Evolutionary conservation across 1,140 invertebrate genomes (phyloP), one percentile per base, ranked within the genome.

Genomic region (Coenobita brevimanus): DNA sequence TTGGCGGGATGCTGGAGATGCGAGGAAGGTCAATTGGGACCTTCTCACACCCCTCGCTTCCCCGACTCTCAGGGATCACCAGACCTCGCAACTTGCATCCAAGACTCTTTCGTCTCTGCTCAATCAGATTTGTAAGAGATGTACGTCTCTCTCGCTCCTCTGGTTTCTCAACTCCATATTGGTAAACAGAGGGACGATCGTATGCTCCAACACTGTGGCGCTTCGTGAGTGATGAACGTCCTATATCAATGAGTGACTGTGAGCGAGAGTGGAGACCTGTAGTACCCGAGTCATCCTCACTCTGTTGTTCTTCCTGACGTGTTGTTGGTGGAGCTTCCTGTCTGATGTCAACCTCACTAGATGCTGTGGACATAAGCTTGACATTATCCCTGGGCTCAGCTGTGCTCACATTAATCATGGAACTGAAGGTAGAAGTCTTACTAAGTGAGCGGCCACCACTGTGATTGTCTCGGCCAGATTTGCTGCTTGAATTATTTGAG

Each of bases 1-100:
- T 92, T 21, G 92, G 89, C 33, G 91, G 91, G 83, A 92, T 92
- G 15, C 96, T 97, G 91, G 96, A 96, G 82, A 98, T 97, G 93
- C 96, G 96, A 1, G 97, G 97, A 69, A 96, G 92, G 91, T 96
- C 95, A 6, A 95, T 92, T 27, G 95, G 94, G 2, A 93, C 92
- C 64, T 90, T 91, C 24, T 82, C 91, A 24, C 60, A 33, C 0
- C 88, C 62, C 17, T 83, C 87, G 36, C 83, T 90, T 2, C 60
- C 50, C 13, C 75, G 69, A 73, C 85, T 90, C 92, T 97, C 96
- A 6, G 97, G 97, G 91, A 98, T 97, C 10, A 97, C 96, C 88
- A 98, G 92, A 3, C 97, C 97, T 91, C 96, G 93, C 36, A 98
- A 92, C 92, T 97, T 97, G 2, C 96, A 82, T 3, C 80, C 96